Conservation (phyloP, 2,113 vertebrate genomes). For the Lophochroa leadbeateri region DNA sequence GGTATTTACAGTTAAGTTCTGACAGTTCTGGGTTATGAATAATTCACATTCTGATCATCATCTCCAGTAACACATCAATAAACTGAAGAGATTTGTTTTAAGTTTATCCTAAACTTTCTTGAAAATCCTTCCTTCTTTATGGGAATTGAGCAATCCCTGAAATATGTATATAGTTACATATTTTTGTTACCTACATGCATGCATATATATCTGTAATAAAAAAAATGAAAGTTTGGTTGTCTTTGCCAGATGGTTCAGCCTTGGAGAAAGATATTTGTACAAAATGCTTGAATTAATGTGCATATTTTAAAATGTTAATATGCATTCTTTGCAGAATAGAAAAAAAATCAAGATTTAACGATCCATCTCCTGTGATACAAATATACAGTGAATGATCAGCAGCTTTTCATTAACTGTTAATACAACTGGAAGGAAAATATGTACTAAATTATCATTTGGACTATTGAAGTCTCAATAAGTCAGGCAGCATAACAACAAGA, state of each 20-base stretch:
- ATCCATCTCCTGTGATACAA: neutral
- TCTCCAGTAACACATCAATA: conserved; percentile 31
- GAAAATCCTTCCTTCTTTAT: conserved; percentile 11
- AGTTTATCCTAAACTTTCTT: neutral
- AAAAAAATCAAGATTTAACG: neutral
- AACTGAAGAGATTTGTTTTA: conserved; percentile 10
- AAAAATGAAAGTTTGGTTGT: neutral
- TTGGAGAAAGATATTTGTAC: neutral
- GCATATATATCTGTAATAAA: neutral
- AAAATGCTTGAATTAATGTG: neutral
- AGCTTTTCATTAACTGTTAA: neutral
- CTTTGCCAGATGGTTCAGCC: neutral
- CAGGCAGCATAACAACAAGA: neutral
- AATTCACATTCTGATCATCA: conserved; percentile 45
- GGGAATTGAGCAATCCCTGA: neutral
- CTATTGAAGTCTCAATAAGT: neutral
- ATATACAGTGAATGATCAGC: neutral
- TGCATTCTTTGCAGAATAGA: neutral
- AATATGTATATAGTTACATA: neutral
- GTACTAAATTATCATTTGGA: neutral
- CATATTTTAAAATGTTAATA: neutral
- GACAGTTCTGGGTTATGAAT: conserved; percentile 8
- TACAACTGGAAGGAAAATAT: neutral
- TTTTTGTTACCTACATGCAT: neutral
- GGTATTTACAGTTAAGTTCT: conserved; percentile 24